Conservation (phyloP, 2,888 invertebrate genomes). For the Dyspetes luteomarginatus region DNA sequence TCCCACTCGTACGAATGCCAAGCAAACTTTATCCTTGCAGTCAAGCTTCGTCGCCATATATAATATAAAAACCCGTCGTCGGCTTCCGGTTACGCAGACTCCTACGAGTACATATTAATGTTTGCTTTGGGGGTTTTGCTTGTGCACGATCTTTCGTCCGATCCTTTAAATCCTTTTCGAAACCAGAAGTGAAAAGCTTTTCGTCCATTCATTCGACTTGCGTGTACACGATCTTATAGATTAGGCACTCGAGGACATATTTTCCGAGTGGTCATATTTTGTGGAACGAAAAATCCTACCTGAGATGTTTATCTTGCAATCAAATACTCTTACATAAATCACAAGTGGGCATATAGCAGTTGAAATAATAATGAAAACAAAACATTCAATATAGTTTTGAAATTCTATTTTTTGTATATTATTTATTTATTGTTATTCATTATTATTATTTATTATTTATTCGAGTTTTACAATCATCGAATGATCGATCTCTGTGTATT, state of each 20-base stretch:
- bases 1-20: slow-evolving; percentile 30
- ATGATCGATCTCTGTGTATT: too few species aligned
- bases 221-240: not conserved
- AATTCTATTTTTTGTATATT: too few species aligned
- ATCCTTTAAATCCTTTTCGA: not conserved
- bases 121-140: slow-evolving; percentile 69
- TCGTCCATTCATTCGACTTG: not conserved
- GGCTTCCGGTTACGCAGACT: slow-evolving; percentile 28
- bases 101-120: slow-evolving; percentile 66
- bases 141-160: slow-evolving; percentile 57
- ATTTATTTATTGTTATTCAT: too few species aligned
- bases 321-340: not conserved
- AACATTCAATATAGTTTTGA: too few species aligned
- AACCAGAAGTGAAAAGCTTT: slow-evolving; percentile 4
- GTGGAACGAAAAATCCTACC: not conserved
- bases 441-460: too few species aligned
- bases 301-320: not conserved
- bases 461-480: not conserved
- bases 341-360: not conserved
- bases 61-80: slow-evolving; percentile 9
- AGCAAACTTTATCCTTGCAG: slow-evolving; percentile 23
- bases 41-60: slow-evolving; percentile 28
- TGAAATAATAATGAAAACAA: too few species aligned
- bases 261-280: not conserved
- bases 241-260: not conserved